These are phyloP conservation scores for Homarus americanus DNA, from an alignment of 1,140 invertebrate species.

Conservation along the genomic window DNA sequence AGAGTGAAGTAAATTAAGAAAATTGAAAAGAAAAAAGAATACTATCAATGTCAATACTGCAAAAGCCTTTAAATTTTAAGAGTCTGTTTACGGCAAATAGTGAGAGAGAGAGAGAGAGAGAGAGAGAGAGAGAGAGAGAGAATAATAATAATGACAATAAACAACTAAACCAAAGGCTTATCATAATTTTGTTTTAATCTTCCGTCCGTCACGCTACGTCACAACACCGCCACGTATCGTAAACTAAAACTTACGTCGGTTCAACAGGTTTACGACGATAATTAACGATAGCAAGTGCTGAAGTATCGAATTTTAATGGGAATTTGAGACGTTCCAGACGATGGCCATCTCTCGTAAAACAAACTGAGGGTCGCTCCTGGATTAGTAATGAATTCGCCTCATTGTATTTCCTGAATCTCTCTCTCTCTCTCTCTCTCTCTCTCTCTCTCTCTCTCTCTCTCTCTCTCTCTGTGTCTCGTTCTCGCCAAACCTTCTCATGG, in stretches of 20 bases:
- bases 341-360: background rate
- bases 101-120: conserved; percentile 25
- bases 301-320: background rate
- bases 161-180: background rate
- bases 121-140: conserved; percentile 14
- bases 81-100: too few species aligned
- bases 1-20: background rate
- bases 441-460: background rate
- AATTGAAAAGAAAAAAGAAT: background rate
- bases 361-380: too few species aligned
- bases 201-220: too few species aligned
- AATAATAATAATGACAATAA: background rate
- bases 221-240: background rate
- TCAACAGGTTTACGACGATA: background rate
- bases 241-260: background rate
- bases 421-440: too few species aligned
- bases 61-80: too few species aligned
- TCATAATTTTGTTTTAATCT: background rate
- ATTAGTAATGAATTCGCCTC: background rate
- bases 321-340: background rate
- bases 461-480: too few species aligned
- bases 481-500: background rate
- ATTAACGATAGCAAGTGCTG: background rate
- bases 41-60: too few species aligned
- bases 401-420: too few species aligned